Base-by-base conservation (phyloP, 1,140 invertebrate genomes). In the Drosophila eugracilis region DNA sequence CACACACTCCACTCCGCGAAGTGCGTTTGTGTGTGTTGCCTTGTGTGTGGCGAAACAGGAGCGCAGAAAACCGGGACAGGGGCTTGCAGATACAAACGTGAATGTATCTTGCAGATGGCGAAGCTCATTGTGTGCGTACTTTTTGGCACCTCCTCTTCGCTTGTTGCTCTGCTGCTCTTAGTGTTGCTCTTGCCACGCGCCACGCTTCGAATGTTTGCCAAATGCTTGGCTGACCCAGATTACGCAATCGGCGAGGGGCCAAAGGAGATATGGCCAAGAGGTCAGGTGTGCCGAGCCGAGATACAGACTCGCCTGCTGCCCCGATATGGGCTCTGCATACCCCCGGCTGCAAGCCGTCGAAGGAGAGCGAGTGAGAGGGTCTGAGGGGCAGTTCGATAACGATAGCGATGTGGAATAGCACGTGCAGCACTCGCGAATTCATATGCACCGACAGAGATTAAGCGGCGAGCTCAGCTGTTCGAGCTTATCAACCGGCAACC, bases 161-260 rank as follows among this genome's bases (percentile, higher is more conserved):
- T 75, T 32, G 30, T 32, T 32, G 30, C 28, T 10, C 28, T 4
- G 12, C 14, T 36, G 34, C 5, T 39, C 36, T 14, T 32, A 12
- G 3, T 83, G 69, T 65, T 59, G 70, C 71, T 67, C 57, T 54
- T 42, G 65, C 63, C 37, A 30, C 41, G 50, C 74, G 62, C 39
- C n/a, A n/a, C n/a, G n/a, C n/a, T n/a, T n/a, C n/a, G 28, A 62
- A 50, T 57, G 77, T 17, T 49, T 52, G 50, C 37, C 55, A 81
- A 66, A 75, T 76, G 74, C 84, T 81, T 69, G 55, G 73, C 75
- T 86, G 81, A 88, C 81, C 81, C 83, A 86, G 78, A 86, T 86
- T 88, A 75, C 78, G 78, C 78, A 86, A 67, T 81, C 77, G 49
- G 10, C 36, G 17, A 34, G 63, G 32, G 9, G 5, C 15, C 15